Evolutionary conservation across 2,113 vertebrate genomes (phyloP), one percentile per base, ranked within the genome.

Genomic region (Equus przewalskii): DNA sequence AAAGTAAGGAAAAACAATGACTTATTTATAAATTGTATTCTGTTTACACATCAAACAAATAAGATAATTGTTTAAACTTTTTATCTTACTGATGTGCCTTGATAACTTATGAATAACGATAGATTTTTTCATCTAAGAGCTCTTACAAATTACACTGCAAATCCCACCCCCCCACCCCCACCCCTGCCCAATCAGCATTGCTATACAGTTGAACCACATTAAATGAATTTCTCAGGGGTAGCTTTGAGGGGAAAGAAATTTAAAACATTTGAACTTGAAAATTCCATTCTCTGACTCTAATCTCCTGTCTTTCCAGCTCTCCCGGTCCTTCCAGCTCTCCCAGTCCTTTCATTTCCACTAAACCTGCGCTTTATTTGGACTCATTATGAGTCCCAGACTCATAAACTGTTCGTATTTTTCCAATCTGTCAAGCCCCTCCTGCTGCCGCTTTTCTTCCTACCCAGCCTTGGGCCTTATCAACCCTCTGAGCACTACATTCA

Each of bases 31-130:
- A 89, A 85, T 91, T 70, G 62, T 70, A 72, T 93, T 85, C 36
- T 89, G 28, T 96, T 87, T 94, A 80, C 24, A 76, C 58, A 36
- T 83, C 82, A 97, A 64, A 85, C 49, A 96, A 36, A 92, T 89
- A 92, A 79, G 6, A 2, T 78, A 81, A 67, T 51, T 92, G 18
- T 92, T 86, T 95, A 58, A 94, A 79, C n/a, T 90, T 85, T 87
- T 94, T 90, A 81, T 44, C 30, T 83, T 75, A 36, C 72, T 94
- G 14, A 7, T 94, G 10, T 84, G 6, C 54, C 41, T 96, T 62
- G 33, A 54, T 91, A 96, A 89, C 56, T 80, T 67, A 56, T 84
- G 73, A 95, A 26, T 93, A 21, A 72, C 69, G 89, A 24, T 64
- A 82, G 44, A 21, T 83, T 90, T 91, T 91, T 81, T 84, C 16